Percentiles rank a stretch among this genome's conserved stretches.
These are phyloP conservation scores for Leucosticte australis DNA, from an alignment of 2,113 vertebrate genomes.

Conservation along the genomic window DNA sequence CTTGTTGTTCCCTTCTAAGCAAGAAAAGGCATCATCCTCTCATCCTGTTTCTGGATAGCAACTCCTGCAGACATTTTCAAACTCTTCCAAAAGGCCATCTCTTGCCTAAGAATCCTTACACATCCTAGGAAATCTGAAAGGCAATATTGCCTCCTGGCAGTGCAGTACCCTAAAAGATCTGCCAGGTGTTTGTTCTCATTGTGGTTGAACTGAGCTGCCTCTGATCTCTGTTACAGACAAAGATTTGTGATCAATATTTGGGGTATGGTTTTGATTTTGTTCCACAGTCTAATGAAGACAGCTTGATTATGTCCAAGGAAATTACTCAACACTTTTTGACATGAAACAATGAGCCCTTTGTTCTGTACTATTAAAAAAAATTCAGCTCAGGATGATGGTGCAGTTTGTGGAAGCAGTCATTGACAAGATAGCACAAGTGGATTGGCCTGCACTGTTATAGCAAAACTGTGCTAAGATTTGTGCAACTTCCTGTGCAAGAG, in stretches of 20 bases:
- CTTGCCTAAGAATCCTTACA: neutral
- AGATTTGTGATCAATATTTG: neutral
- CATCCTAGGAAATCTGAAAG: neutral
- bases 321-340: neutral
- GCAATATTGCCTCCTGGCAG: neutral
- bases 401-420: neutral
- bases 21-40: neutral
- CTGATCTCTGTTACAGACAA: neutral
- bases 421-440: neutral
- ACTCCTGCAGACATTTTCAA: neutral
- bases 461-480: neutral
- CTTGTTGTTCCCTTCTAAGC: neutral
- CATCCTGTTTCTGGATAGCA: neutral
- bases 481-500: neutral
- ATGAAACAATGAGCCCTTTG: neutral
- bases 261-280: neutral
- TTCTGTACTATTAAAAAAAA: neutral
- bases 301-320: neutral
- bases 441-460: neutral
- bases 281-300: too few relatives aligned
- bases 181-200: rapidly evolving
- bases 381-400: neutral
- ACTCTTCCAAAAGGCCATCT: neutral
- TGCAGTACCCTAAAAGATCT: neutral
- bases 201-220: neutral